phyloP scores from a whole-genome alignment of 2,888 invertebrate species.

The Oeneis ivallda region DNA sequence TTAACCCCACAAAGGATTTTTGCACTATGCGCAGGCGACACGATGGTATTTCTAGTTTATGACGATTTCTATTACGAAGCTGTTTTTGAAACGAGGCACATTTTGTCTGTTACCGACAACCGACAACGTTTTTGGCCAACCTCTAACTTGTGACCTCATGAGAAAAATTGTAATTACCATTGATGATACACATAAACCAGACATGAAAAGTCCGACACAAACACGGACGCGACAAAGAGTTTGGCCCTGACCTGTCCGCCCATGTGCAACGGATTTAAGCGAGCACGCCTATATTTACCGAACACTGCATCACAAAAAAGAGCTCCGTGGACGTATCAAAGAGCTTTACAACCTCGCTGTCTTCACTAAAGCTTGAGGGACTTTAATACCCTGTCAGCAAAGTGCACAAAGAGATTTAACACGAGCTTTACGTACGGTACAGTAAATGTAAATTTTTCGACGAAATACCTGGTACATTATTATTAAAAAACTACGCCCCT shows the following conservation, averaged over 20 bases:
- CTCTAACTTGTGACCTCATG: too few relatives aligned
- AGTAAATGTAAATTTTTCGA: background rate
- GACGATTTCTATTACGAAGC: too few relatives aligned
- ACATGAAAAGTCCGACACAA: background rate
- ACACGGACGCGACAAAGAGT: background rate
- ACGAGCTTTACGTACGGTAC: background rate
- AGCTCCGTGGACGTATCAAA: constrained; percentile 15
- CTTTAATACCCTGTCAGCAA: constrained; percentile 1
- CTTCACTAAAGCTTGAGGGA: constrained; percentile 11
- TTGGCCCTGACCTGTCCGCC: constrained; percentile 6
- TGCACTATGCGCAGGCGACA: too few relatives aligned
- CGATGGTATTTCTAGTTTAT: too few relatives aligned
- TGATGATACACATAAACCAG: background rate
- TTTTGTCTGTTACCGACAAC: too few relatives aligned
- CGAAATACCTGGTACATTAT: background rate
- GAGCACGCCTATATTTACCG: constrained; percentile 7
- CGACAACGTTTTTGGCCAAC: too few relatives aligned
- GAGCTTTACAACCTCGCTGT: constrained; percentile 16
- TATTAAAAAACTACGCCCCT: too few relatives aligned
- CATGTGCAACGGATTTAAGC: background rate
- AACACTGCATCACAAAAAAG: constrained; percentile 3
- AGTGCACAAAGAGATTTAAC: constrained; percentile 3
- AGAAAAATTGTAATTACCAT: too few relatives aligned
- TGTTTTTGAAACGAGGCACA: too few relatives aligned
- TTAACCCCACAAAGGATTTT: too few relatives aligned